Base-by-base conservation (phyloP, 1,140 invertebrate genomes). In the Drosophila punjabiensis region DNA sequence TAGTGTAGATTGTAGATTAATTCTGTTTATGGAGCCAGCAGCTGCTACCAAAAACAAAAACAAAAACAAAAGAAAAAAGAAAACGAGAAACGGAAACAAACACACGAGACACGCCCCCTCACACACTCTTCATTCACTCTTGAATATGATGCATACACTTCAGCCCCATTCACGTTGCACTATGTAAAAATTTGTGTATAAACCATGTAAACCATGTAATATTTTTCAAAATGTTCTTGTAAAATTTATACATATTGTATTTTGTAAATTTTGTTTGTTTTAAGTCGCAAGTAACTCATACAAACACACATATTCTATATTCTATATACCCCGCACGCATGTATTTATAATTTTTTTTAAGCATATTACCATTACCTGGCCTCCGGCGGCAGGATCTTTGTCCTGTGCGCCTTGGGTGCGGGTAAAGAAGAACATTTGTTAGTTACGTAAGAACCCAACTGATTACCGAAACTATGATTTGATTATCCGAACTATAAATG, bases 181-280 rank as follows among this genome's bases (percentile, higher is more conserved):
- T 85, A 79, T 88, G 85, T 88, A 91, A 85, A 80, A 89, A 91
- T 82, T 85, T 90, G 55, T 90, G 86, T 91, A 90, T 69, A 90
- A 90, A 56, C 62, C 70, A 79, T 80, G 62, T 45, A 69, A 69
- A 52, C 84, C 65, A 89, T 89, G 85, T 89, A 89, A 90, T 58
- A 58, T 88, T 88, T 71, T 71, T 89, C 74, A 84, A 80, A 86
- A 85, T 82, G 79, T 89, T 85, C 70, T 68, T 87, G 83, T 87
- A 87, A 87, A 86, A 83, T 87, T 79, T 52, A 81, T 81, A 76
- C 71, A 76, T 68, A 69, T 63, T 86, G 61, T 86, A 87, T 80
- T 86, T 88, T 86, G 83, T 86, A 78, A 48, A 86, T 88, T 86
- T 85, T 86, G 62, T 79, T 83, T 71, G 58, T 87, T 87, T 88